Evolutionary conservation across 2,797 vertebrate genomes (phyloP).

Genomic region (Sebastes alutus): DNA sequence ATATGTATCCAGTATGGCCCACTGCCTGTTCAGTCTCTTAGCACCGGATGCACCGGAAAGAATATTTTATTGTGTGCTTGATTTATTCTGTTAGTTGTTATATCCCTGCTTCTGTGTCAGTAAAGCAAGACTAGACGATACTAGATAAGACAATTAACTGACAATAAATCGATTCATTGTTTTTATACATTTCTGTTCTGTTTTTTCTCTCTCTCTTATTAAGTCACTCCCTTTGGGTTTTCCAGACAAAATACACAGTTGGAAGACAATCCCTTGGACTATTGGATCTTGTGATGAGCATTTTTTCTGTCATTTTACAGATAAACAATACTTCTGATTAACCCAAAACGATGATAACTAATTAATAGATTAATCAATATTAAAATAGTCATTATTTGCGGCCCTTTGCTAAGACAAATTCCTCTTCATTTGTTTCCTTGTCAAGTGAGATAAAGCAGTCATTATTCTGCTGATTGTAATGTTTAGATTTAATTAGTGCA

Average conservation of each 20-base stretch:
- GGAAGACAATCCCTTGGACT: not conserved
- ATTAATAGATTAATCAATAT: not conserved
- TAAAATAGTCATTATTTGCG: not conserved
- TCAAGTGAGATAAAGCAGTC: not conserved
- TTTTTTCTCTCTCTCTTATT: not conserved
- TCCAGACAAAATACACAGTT: not conserved
- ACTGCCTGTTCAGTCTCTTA: not conserved
- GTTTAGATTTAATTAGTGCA: not conserved
- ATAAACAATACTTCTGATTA: not conserved
- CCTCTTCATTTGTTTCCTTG: not conserved
- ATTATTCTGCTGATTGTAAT: not conserved
- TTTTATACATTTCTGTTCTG: not conserved
- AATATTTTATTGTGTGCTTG: not conserved
- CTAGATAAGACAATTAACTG: not conserved
- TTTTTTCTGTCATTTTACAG: not conserved
- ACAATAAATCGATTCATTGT: not conserved
- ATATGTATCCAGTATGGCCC: not conserved
- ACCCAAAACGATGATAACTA: not conserved
- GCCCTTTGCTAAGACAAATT: not conserved
- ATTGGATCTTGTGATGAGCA: not conserved
- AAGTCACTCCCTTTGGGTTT: not conserved
- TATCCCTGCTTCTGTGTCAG: not conserved
- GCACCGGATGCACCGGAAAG: not conserved
- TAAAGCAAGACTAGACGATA: not conserved
- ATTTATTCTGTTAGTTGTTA: not conserved